A percentile compares a stretch with the other conserved stretches of the same genome.
Conservation (phyloP, 2,888 invertebrate species). For the Tanaodytes sp. region DNA sequence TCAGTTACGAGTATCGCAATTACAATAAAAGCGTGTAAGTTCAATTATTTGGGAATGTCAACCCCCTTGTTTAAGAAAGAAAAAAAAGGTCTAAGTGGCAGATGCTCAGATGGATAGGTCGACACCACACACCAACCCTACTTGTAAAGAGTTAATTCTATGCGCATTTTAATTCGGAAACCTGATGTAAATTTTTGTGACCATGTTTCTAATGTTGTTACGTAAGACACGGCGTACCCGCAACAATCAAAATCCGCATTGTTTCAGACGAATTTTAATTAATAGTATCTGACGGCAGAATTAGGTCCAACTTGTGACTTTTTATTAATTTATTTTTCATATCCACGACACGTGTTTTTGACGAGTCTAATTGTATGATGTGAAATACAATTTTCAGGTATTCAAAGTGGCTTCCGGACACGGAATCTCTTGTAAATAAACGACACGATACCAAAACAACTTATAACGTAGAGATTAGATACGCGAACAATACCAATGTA, state of each 20-base stretch:
- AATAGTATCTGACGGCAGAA: too few relatives aligned
- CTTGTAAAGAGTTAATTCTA: slow-evolving; percentile 30
- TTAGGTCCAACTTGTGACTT: too few relatives aligned
- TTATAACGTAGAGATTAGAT: slow-evolving; percentile 93
- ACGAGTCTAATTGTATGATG: too few relatives aligned
- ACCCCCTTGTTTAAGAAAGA: too few relatives aligned
- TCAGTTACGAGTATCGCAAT: too few relatives aligned
- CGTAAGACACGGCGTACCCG: too few relatives aligned
- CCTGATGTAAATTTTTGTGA: slow-evolving; percentile 30
- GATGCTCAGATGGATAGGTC: slow-evolving; percentile 23
- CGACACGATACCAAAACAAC: slow-evolving; percentile 93
- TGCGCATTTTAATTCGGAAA: slow-evolving; percentile 32
- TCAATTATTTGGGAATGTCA: too few relatives aligned
- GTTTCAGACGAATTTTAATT: too few relatives aligned
- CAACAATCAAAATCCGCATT: too few relatives aligned
- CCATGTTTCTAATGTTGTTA: slow-evolving; percentile 32
- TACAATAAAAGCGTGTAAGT: too few relatives aligned
- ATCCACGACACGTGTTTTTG: too few relatives aligned
- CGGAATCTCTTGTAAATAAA: slow-evolving; percentile 77
- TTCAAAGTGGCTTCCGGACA: slow-evolving; percentile 91
- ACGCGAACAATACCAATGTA: slow-evolving; percentile 95
- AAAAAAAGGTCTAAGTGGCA: slow-evolving; percentile 9
- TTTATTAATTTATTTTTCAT: too few relatives aligned
- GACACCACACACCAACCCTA: slow-evolving; percentile 21
- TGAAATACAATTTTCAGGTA: slow-evolving; percentile 78